These are phyloP conservation scores for Hylaeus volcanicus DNA, from an alignment of 1,140 invertebrate species.

Conservation along the genomic window DNA sequence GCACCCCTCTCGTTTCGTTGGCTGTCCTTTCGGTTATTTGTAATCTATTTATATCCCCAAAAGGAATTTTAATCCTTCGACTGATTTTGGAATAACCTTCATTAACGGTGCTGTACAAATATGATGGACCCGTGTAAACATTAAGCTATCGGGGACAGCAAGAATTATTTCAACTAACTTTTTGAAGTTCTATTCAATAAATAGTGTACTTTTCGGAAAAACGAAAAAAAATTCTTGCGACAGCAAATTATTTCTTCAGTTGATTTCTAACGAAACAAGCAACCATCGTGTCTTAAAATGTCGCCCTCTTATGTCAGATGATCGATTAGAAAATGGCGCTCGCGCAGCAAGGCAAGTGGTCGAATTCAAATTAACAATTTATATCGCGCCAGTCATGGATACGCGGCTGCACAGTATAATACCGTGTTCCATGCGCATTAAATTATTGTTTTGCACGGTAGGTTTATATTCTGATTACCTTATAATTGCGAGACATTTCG, in stretches of 20 bases:
- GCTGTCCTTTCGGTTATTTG: slow-evolving; percentile 19
- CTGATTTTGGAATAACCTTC: background rate
- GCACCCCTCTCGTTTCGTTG: background rate
- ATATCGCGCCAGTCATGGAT: slow-evolving; percentile 22
- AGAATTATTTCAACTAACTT: too few species aligned
- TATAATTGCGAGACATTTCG: slow-evolving; percentile 51
- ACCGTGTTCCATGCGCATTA: slow-evolving; percentile 42
- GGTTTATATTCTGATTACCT: slow-evolving; percentile 55
- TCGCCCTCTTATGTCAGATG: background rate
- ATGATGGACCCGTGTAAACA: too few species aligned
- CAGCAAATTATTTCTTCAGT: too few species aligned
- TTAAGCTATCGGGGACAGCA: too few species aligned
- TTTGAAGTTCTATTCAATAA: too few species aligned
- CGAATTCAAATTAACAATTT: slow-evolving; percentile 56
- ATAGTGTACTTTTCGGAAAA: too few species aligned
- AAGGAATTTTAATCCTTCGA: background rate
- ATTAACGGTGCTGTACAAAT: too few species aligned
- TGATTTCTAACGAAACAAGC: too few species aligned
- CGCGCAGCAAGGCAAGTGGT: background rate
- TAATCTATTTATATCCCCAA: background rate
- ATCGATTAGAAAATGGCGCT: background rate
- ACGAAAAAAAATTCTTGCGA: too few species aligned
- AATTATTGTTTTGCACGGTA: slow-evolving; percentile 59
- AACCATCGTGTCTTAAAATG: too few species aligned
- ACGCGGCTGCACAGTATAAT: slow-evolving; percentile 19